Conservation (phyloP, 1,140 invertebrate species). For the Mycetomoellerius zeteki region DNA sequence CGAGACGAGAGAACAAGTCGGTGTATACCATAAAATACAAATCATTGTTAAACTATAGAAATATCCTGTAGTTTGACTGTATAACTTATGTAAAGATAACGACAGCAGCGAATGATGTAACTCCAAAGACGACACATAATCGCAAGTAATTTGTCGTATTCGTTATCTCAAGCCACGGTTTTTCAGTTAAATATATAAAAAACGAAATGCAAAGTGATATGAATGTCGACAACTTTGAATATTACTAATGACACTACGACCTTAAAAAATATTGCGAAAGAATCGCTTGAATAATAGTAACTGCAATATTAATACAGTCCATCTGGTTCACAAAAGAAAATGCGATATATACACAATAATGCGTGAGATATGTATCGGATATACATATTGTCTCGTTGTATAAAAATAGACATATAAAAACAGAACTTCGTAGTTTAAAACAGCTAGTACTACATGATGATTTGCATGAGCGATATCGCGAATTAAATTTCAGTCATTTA, state of each 20-base stretch:
- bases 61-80: neutral
- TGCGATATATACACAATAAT: neutral
- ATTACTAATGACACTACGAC: neutral
- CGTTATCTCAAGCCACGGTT: neutral
- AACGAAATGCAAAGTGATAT: neutral
- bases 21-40: neutral
- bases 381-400: neutral
- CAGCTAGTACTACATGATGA: neutral
- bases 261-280: neutral
- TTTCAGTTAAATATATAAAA: conserved; percentile 4
- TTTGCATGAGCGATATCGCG: neutral
- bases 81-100: neutral
- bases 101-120: conserved; percentile 32
- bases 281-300: neutral
- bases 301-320: neutral
- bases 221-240: neutral
- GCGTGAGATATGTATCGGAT: neutral
- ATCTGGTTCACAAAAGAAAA: neutral
- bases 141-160: neutral
- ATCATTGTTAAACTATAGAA: neutral
- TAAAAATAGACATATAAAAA: neutral
- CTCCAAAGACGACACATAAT: conserved; percentile 16
- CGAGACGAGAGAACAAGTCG: neutral
- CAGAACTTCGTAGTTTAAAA: neutral
- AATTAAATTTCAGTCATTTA: too few species aligned